Base-by-base conservation (phyloP, 2,797 vertebrate species). In the Falco cherrug region DNA sequence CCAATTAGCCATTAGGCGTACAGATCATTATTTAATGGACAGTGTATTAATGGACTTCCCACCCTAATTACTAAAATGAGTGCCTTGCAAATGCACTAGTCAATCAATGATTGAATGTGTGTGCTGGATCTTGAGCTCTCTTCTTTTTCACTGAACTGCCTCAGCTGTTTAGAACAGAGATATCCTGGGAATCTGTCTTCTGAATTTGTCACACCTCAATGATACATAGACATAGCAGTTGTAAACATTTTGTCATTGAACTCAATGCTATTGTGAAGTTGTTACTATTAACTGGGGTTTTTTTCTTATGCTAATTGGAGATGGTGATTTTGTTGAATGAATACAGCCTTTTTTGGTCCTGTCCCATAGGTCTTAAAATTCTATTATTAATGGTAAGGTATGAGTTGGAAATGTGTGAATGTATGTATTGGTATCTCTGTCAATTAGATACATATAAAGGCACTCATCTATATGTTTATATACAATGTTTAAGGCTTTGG, bases 41-140 rank as follows among this genome's bases (percentile, higher is more conserved):
- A 84, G 51, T 84, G 29, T 97, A 94, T 96, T 98, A 98, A 97
- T 98, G 95, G 96, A 96, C 97, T 98, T 97, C 73, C 73, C 85
- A 68, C 80, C 70, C 90, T 97, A 97, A 98, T 98, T 97, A 96
- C 95, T 93, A 91, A 97, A 97, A 97, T 94, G 97, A 96, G 91
- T 97, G 91, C 93, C 89, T 96, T 88, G 78, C 89, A 97, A 97
- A 97, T 97, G 89, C 87, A 95, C 19, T 93, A 93, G 93, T 96
- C 94, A 96, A 65, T 97, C 80, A 97, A 80, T 97, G 87, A 91
- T 86, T 97, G 77, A 95, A 97, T 96, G 84, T 84, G 68, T 80
- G 35, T 71, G 26, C 35, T 95, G 82, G 74, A 87, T 84, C 71
- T 78, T 90, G 77, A 95, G 65, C 74, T 61, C 94, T 87, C 60